A percentile compares a stretch with the other conserved stretches of the same genome.
These are phyloP conservation scores for Muraenolepis orangiensis DNA, from an alignment of 2,797 vertebrate species.

Conservation along the genomic window DNA sequence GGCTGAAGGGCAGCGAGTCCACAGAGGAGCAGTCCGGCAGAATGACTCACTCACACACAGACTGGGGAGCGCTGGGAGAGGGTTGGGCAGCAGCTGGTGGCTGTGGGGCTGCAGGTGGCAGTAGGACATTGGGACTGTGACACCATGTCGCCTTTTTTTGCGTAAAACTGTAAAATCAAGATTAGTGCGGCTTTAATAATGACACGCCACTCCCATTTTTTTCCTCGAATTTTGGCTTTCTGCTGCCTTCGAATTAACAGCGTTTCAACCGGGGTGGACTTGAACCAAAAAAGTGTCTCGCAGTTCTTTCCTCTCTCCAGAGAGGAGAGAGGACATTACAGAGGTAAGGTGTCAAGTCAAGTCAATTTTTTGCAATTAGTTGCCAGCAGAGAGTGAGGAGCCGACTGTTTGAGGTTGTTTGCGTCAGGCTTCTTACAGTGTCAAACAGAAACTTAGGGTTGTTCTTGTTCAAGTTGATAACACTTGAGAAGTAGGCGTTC, in stretches of 20 bases:
- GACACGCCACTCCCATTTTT: background rate
- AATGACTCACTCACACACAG: too few relatives aligned
- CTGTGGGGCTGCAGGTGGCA: background rate
- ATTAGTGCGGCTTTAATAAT: background rate
- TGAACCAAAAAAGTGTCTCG: background rate
- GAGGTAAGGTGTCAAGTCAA: too few relatives aligned
- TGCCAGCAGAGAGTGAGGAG: too few relatives aligned
- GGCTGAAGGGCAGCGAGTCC: background rate
- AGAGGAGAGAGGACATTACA: too few relatives aligned
- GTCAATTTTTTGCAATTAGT: too few relatives aligned
- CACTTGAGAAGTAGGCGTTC: too few relatives aligned
- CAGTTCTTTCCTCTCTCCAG: background rate
- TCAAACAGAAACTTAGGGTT: too few relatives aligned
- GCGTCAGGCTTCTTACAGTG: too few relatives aligned
- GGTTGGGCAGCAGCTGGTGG: background rate
- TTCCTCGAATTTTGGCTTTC: background rate
- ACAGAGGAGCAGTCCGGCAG: background rate
- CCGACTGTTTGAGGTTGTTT: too few relatives aligned
- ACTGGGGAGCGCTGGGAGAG: background rate
- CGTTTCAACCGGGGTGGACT: background rate
- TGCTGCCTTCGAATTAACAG: background rate
- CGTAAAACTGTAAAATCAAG: background rate
- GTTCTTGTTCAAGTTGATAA: too few relatives aligned
- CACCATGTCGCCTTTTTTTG: background rate
- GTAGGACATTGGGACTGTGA: background rate